Percentiles rank a stretch among this genome's conserved stretches.
These are phyloP conservation scores for Vesta saturnalis DNA, from an alignment of 2,888 invertebrate genomes.

Conservation along the genomic window DNA sequence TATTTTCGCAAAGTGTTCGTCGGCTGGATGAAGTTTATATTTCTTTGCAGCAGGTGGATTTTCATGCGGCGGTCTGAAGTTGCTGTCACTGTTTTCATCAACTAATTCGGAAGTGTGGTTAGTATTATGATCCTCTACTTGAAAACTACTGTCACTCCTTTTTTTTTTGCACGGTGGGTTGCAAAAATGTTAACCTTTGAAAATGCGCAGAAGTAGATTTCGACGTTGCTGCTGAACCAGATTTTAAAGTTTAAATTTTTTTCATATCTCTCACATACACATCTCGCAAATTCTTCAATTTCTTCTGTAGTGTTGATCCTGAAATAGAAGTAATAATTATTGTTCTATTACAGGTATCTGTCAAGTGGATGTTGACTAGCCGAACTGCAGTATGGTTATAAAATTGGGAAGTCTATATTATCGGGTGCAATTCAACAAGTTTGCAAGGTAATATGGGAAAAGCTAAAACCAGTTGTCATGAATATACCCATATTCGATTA, in stretches of 20 bases:
- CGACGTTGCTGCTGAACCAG: not conserved
- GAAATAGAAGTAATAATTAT: not conserved
- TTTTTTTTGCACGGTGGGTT: not conserved
- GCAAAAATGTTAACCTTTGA: not conserved
- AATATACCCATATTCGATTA: not conserved
- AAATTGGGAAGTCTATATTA: not conserved
- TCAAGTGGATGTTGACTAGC: not conserved
- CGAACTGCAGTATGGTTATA: no score
- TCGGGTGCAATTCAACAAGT: not conserved
- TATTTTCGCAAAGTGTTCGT: no score
- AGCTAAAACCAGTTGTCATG: not conserved
- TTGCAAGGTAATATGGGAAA: not conserved
- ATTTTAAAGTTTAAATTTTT: not conserved
- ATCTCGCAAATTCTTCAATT: not conserved
- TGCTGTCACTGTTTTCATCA: no score
- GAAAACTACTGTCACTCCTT: no score
- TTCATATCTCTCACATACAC: not conserved
- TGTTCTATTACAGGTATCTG: not conserved
- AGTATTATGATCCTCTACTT: no score
- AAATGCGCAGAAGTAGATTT: not conserved
- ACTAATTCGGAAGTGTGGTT: no score
- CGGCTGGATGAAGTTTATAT: no score
- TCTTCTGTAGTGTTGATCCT: not conserved
- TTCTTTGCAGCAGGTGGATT: not conserved
- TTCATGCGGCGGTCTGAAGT: not conserved